A percentile compares a stretch with the other conserved stretches of the same genome.
These are phyloP conservation scores for Chaetophractus vellerosus DNA, from an alignment of 2,797 vertebrate species.

Conservation along the genomic window DNA sequence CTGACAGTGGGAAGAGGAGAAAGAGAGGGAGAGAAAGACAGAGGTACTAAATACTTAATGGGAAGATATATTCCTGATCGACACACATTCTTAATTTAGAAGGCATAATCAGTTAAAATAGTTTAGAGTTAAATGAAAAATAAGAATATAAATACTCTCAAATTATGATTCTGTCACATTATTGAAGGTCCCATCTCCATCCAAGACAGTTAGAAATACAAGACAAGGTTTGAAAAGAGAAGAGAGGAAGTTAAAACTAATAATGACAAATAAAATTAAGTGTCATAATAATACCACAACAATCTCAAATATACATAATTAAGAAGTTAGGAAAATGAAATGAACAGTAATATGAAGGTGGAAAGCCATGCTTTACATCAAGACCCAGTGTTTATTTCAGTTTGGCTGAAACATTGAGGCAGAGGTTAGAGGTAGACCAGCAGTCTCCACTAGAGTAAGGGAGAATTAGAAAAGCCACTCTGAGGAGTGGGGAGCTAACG, in stretches of 20 bases:
- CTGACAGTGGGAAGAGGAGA: not conserved
- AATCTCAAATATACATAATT: not conserved
- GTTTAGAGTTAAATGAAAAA: not conserved
- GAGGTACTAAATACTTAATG: not conserved
- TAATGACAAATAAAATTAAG: constrained; percentile 1
- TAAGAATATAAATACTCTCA: not conserved
- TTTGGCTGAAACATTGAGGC: not conserved
- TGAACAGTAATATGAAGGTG: not conserved
- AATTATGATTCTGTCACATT: not conserved
- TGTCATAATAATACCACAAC: not conserved
- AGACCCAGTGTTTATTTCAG: not conserved
- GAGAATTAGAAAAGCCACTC: not conserved
- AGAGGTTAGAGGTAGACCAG: not conserved
- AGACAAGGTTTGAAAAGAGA: not conserved
- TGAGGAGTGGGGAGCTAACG: not conserved
- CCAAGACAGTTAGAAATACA: not conserved
- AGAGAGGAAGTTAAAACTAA: not conserved
- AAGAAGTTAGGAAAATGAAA: not conserved
- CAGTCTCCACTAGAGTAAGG: not conserved
- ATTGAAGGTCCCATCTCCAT: not conserved
- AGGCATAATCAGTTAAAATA: not conserved
- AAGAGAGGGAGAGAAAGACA: not conserved
- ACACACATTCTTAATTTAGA: not conserved
- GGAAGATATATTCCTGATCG: not conserved
- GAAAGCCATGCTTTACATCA: not conserved